Percentiles rank a stretch among this genome's conserved stretches.
Evolutionary conservation across 2,797 vertebrate genomes (phyloP).

Genomic region (Neostethus bicornis): DNA sequence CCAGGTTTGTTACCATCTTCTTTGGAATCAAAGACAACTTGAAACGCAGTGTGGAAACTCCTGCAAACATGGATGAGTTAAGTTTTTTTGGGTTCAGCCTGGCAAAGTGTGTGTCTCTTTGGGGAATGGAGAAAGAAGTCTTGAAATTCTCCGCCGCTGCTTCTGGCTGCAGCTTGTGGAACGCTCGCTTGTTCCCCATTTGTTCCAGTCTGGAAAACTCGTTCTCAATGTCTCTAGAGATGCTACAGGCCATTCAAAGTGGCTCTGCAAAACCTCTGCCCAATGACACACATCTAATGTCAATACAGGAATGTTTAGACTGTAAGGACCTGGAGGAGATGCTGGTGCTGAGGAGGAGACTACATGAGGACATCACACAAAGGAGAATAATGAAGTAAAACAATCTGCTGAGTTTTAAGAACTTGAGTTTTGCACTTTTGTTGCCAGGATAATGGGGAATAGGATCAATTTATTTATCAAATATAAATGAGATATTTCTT

Average conservation of each 20-base stretch:
- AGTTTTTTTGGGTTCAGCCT: slow-evolving; percentile 80
- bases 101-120: slow-evolving; percentile 75
- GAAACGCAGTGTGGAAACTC: slow-evolving; percentile 74
- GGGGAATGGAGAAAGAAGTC: slow-evolving; percentile 77
- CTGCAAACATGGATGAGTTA: slow-evolving; percentile 71
- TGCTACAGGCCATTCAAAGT: slow-evolving; percentile 79
- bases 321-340: slow-evolving; percentile 88
- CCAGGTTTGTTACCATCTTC: slow-evolving; percentile 80
- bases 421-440: too few species aligned
- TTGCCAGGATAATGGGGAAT: too few species aligned
- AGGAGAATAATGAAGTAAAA: slow-evolving; percentile 16
- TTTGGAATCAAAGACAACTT: slow-evolving; percentile 85
- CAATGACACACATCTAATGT: slow-evolving; percentile 73
- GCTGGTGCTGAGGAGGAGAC: slow-evolving; percentile 84
- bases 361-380: slow-evolving; percentile 81
- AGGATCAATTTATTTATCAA: too few species aligned
- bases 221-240: slow-evolving; percentile 75
- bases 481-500: too few species aligned
- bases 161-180: slow-evolving; percentile 84
- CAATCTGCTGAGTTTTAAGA: neutral
- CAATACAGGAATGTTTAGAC: slow-evolving; percentile 86
- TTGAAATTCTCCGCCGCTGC: slow-evolving; percentile 82
- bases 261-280: slow-evolving; percentile 60
- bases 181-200: slow-evolving; percentile 86
- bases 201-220: slow-evolving; percentile 80